These are phyloP conservation scores for Rhimphoctona megacephalus DNA, from an alignment of 2,888 invertebrate genomes.

Conservation along the genomic window DNA sequence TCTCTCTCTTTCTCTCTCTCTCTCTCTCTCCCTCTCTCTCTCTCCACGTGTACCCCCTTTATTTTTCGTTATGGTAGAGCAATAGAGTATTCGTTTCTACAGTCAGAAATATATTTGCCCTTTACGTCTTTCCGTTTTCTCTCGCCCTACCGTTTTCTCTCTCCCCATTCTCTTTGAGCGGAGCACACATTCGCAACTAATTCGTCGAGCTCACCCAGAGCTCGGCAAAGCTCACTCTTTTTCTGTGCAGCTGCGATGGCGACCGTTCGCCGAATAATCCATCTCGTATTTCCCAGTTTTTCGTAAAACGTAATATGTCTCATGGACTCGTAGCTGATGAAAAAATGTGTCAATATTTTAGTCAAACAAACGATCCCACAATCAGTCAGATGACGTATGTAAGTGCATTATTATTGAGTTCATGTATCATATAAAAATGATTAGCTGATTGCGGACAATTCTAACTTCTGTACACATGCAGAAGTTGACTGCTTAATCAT, in stretches of 20 bases:
- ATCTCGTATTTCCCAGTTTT: slow-evolving; percentile 50
- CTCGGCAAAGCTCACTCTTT: slow-evolving; percentile 23
- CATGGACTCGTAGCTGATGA: neutral
- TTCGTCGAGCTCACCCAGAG: slow-evolving; percentile 73
- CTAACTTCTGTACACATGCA: neutral
- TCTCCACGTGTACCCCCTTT: slow-evolving; percentile 45
- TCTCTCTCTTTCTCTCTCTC: neutral
- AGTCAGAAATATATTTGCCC: slow-evolving; percentile 34
- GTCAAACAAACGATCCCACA: slow-evolving; percentile 28
- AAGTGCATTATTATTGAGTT: neutral
- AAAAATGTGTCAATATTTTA: slow-evolving; percentile 39
- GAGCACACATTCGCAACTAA: slow-evolving; percentile 73
- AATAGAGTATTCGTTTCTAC: slow-evolving; percentile 34
- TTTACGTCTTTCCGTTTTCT: slow-evolving; percentile 33
- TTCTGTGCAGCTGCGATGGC: slow-evolving; percentile 65
- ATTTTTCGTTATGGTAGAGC: slow-evolving; percentile 39
- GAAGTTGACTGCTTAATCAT: neutral
- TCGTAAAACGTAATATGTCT: slow-evolving; percentile 20
- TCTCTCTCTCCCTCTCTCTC: neutral
- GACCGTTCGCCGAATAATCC: slow-evolving; percentile 43
- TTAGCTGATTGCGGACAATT: neutral
- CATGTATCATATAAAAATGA: neutral
- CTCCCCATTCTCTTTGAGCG: slow-evolving; percentile 66
- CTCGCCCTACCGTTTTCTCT: slow-evolving; percentile 43
- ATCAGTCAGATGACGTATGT: neutral